Evolutionary conservation across 2,888 invertebrate species (phyloP).

Genomic region (Liopterus haemorrhoidalis): DNA sequence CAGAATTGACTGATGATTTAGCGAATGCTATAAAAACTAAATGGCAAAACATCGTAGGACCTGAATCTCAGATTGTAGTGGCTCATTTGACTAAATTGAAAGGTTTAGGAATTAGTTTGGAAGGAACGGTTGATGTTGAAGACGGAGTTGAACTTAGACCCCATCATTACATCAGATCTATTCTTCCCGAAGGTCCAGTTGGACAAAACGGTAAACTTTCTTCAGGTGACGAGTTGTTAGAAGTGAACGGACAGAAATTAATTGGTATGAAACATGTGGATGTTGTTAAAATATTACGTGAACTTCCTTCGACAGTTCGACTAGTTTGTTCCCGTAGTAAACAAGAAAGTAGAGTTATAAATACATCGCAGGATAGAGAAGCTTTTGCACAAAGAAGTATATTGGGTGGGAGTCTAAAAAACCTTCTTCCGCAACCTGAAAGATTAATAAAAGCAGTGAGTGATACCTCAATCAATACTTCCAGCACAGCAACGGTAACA

Average conservation of each 20-base stretch:
- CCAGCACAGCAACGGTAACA: slow-evolving; percentile 74
- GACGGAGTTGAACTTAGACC: slow-evolving; percentile 93
- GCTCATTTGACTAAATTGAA: slow-evolving; percentile 89
- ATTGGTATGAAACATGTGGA: slow-evolving; percentile 93
- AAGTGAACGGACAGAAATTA: slow-evolving; percentile 89
- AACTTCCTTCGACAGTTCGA: slow-evolving; percentile 83
- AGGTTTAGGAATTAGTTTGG: slow-evolving; percentile 93
- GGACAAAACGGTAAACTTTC: slow-evolving; percentile 83
- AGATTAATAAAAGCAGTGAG: slow-evolving; percentile 74
- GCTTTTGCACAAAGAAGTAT: slow-evolving; percentile 77
- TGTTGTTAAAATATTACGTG: slow-evolving; percentile 91
- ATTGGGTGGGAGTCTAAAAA: slow-evolving; percentile 80
- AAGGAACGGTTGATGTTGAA: slow-evolving; percentile 98
- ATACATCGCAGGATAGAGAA: slow-evolving; percentile 71
- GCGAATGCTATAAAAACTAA: slow-evolving; percentile 68
- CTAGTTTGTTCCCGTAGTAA: slow-evolving; percentile 79
- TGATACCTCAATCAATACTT: slow-evolving; percentile 85
- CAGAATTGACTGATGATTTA: slow-evolving; percentile 45
- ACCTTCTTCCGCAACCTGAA: slow-evolving; percentile 54
- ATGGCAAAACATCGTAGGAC: slow-evolving; percentile 75
- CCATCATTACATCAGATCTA: slow-evolving; percentile 97
- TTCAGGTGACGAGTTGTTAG: slow-evolving; percentile 93
- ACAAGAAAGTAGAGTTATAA: slow-evolving; percentile 61
- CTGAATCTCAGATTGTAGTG: slow-evolving; percentile 81
- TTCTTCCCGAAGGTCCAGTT: slow-evolving; percentile 93